These are phyloP conservation scores for Nanorana parkeri DNA, from an alignment of 2,113 vertebrate species.

Conservation along the genomic window DNA sequence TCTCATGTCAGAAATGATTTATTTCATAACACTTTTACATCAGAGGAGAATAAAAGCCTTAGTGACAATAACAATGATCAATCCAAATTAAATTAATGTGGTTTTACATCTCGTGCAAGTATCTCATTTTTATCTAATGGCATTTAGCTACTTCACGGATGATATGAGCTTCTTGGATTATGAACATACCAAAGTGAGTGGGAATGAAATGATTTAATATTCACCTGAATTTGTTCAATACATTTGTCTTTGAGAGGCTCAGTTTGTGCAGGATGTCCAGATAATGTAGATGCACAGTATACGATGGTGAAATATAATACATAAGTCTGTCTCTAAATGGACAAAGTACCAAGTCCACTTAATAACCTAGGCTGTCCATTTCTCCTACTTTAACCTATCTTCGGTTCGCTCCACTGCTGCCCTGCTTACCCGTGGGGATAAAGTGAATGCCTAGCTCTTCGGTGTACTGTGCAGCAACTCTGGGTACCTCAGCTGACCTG, in stretches of 20 bases:
- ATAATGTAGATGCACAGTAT: too few species aligned
- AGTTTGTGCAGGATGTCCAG: too few species aligned
- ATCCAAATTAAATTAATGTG: not conserved
- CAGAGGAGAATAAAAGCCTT: not conserved
- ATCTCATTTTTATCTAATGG: not conserved
- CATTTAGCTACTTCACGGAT: not conserved
- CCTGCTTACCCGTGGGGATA: too few species aligned
- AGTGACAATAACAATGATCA: not conserved
- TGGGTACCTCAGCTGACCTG: too few species aligned
- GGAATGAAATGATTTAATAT: not conserved
- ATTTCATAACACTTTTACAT: not conserved
- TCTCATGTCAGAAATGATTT: not conserved
- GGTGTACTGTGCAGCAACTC: too few species aligned
- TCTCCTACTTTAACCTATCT: too few species aligned
- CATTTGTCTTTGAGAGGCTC: not conserved
- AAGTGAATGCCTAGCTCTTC: too few species aligned
- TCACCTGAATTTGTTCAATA: not conserved
- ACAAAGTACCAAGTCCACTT: too few species aligned
- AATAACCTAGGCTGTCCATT: too few species aligned
- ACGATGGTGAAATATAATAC: too few species aligned
- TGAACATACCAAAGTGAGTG: not conserved
- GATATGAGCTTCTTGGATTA: not conserved
- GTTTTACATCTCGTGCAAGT: not conserved
- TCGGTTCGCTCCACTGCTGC: too few species aligned
- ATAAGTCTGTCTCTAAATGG: too few species aligned